phyloP scores from a whole-genome alignment of 2,797 vertebrate species.

The Melanotaenia nigrans region DNA sequence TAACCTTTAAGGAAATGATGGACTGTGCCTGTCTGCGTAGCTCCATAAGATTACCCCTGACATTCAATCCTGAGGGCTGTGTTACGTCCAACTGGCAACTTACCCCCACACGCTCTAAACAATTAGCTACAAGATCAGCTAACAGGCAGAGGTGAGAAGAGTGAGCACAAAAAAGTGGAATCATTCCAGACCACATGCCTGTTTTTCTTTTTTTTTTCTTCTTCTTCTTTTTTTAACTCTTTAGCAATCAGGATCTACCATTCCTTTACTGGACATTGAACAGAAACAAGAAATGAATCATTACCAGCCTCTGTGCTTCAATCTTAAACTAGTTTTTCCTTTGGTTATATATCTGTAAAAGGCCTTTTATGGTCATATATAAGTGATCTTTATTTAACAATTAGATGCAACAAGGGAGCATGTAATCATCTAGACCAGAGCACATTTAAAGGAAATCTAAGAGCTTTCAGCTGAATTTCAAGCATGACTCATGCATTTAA shows the following conservation, averaged over 20 bases:
- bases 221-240: neutral
- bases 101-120: conserved; percentile 46
- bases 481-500: neutral
- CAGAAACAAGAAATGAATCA: too few species aligned
- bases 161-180: conserved; percentile 26
- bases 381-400: conserved; percentile 2
- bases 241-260: neutral
- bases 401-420: neutral
- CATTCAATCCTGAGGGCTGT: conserved; percentile 47
- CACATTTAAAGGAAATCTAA: neutral
- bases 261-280: neutral
- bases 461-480: neutral
- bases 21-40: conserved; percentile 8
- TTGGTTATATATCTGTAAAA: too few species aligned
- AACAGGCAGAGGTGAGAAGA: conserved; percentile 57
- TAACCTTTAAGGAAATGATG: conserved; percentile 14
- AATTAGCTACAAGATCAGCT: conserved; percentile 66
- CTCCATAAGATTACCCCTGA: conserved; percentile 49
- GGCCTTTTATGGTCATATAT: neutral
- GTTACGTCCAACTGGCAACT: conserved; percentile 57
- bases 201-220: neutral
- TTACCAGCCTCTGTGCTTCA: too few species aligned
- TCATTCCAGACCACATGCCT: conserved; percentile 17
- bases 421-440: neutral
- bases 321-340: neutral